These are phyloP conservation scores for Philereme transversata DNA, from an alignment of 2,888 invertebrate genomes.

Conservation along the genomic window DNA sequence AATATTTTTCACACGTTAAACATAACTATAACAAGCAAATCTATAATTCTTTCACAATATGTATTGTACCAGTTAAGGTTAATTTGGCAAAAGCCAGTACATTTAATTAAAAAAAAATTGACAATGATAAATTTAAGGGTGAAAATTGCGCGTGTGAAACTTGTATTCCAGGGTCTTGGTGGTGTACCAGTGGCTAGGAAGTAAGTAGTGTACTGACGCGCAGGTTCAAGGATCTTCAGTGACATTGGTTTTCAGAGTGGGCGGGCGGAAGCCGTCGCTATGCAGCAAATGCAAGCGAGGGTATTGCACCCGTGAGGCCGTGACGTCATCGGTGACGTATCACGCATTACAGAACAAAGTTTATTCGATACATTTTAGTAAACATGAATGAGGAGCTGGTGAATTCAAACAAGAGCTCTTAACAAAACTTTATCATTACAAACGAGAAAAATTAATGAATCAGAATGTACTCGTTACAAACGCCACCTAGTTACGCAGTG, in stretches of 20 bases:
- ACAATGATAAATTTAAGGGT: background rate
- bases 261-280: conserved; percentile 52
- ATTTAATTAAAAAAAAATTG: background rate
- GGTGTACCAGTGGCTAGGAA: conserved; percentile 12
- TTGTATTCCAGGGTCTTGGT: background rate
- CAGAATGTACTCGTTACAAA: background rate
- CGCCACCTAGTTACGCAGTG: conserved; percentile 23
- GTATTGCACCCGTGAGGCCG: conserved; percentile 68
- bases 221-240: conserved; percentile 57
- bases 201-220: conserved; percentile 36
- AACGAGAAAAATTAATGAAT: background rate
- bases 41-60: too few relatives aligned
- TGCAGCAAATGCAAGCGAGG: conserved; percentile 53
- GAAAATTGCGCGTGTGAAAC: background rate
- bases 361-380: background rate
- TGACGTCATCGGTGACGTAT: conserved; percentile 41
- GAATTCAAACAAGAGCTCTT: background rate
- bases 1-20: background rate
- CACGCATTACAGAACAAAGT: conserved; percentile 7
- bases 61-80: too few relatives aligned
- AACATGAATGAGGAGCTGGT: background rate
- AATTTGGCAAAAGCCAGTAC: too few relatives aligned
- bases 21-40: too few relatives aligned
- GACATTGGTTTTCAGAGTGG: conserved; percentile 60
- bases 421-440: background rate